These are phyloP conservation scores for Cephalopachus bancanus DNA, from an alignment of 2,797 vertebrate species.

Conservation along the genomic window DNA sequence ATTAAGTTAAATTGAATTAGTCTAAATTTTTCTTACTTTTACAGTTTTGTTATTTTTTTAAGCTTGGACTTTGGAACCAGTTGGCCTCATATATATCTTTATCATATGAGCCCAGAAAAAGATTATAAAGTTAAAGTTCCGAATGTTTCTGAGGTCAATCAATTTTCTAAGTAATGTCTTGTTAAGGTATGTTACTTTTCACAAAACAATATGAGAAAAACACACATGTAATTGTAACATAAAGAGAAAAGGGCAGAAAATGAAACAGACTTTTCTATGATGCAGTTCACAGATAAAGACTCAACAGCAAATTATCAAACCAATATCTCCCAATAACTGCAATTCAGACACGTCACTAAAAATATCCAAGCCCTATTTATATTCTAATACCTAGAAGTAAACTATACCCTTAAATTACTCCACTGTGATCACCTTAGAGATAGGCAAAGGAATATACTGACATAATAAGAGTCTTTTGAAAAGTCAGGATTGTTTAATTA, in stretches of 20 bases:
- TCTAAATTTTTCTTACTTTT: neutral
- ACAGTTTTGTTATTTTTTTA: neutral
- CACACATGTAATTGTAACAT: neutral
- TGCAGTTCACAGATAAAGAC: neutral
- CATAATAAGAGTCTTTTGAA: neutral
- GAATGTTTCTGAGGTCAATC: neutral
- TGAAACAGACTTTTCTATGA: neutral
- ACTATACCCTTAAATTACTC: neutral
- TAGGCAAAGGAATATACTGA: neutral
- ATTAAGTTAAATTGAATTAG: too few species aligned
- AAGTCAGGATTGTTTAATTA: slow-evolving; percentile 52
- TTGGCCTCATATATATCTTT: neutral
- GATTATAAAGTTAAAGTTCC: neutral
- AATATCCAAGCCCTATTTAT: neutral
- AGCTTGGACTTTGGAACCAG: neutral
- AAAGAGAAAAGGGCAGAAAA: neutral
- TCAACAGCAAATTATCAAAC: neutral
- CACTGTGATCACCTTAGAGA: neutral
- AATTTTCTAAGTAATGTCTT: neutral
- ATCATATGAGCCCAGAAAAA: neutral
- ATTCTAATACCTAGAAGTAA: neutral
- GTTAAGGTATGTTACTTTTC: neutral
- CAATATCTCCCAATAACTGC: neutral
- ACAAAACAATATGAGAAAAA: neutral
- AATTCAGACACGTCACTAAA: neutral